Evolutionary conservation across 2,797 vertebrate species (phyloP), one percentile per base, ranked within the genome.

Genomic region (Eulemur coronatus): DNA sequence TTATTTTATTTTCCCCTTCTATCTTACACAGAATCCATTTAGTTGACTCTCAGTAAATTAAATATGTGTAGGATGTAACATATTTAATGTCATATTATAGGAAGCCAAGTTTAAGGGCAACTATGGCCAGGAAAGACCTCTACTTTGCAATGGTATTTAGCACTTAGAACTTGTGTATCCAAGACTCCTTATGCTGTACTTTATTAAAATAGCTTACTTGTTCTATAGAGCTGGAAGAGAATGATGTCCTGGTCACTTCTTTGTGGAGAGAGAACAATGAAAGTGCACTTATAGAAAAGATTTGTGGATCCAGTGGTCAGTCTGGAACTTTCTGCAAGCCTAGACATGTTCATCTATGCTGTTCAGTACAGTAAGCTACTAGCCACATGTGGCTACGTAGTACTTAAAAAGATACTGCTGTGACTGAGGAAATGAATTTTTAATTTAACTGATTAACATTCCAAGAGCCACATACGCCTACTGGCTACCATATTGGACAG

Each of bases 11-110:
- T 89, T 85, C 22, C 2, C 35, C 14, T 88, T 69, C 9, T 30
- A 79, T 81, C n/a, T 82, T 73, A 67, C 33, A 88, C 28, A 85
- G 48, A 73, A 69, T 55, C 2, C 33, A 63, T 50, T 63, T 57
- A 63, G 13, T 59, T 50, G 48, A 76, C 22, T 85, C 38, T 38
- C 14, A 67, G 7, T 63, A 82, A 85, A 91, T 92, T 95, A 76
- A 81, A 55, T 14, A 43, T 0, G 24, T 38, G 18, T 0, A 76
- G 4, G 13, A 52, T 48, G 10, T 43, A 57, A 61, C 7, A n/a
- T 65, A 65, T 65, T 65, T 65, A 65, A 59, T 59, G 57, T n/a
- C 55, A 28, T 50, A 84, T 65, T 33, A 13, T 0, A 59, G 6
- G 20, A 43, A 84, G 89, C 3, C 1, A 65, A 24, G 22, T 38